phyloP scores from a whole-genome alignment of 2,888 invertebrate genomes.

The Sinodicranocentrus sp. region DNA sequence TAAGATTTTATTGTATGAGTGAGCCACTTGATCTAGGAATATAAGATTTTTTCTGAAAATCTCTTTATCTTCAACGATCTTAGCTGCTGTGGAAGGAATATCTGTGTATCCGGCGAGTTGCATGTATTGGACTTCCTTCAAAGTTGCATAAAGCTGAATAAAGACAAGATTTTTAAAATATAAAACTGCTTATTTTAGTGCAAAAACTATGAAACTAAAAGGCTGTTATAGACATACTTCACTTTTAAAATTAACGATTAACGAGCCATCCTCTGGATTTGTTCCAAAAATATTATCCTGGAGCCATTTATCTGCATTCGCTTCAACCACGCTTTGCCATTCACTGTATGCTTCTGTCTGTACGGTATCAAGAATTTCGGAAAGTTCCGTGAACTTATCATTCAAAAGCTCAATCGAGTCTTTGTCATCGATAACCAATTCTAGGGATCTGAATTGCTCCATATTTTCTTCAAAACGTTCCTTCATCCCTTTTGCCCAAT shows the following conservation, averaged over 20 bases:
- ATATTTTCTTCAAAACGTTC: conserved; percentile 66
- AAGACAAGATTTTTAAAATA: too few relatives aligned
- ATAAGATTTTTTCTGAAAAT: conserved; percentile 88
- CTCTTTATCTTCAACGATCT: conserved; percentile 88
- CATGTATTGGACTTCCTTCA: conserved; percentile 94
- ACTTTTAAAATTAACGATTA: conserved; percentile 91
- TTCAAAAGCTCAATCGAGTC: conserved; percentile 83
- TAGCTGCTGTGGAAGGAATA: conserved; percentile 86
- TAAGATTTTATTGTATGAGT: conserved; percentile 88
- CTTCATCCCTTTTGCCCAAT: conserved; percentile 72
- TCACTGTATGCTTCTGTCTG: conserved; percentile 86
- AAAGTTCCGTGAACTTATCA: conserved; percentile 85
- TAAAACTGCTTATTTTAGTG: too few relatives aligned
- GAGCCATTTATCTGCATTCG: conserved; percentile 87
- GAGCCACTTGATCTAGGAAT: conserved; percentile 81
- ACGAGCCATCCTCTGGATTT: conserved; percentile 83
- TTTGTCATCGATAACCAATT: conserved; percentile 68
- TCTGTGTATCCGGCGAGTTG: conserved; percentile 85
- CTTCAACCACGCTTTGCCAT: conserved; percentile 87
- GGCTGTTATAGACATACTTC: conserved; percentile 80
- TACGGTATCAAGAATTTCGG: conserved; percentile 85
- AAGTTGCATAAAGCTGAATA: conserved; percentile 85
- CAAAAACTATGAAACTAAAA: conserved; percentile 25
- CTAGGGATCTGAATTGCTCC: conserved; percentile 67
- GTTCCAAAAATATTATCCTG: conserved; percentile 86